Percentiles rank a stretch among this genome's conserved stretches.
Evolutionary conservation across 2,113 vertebrate species (phyloP).

Genomic region (Arizona elegans): DNA sequence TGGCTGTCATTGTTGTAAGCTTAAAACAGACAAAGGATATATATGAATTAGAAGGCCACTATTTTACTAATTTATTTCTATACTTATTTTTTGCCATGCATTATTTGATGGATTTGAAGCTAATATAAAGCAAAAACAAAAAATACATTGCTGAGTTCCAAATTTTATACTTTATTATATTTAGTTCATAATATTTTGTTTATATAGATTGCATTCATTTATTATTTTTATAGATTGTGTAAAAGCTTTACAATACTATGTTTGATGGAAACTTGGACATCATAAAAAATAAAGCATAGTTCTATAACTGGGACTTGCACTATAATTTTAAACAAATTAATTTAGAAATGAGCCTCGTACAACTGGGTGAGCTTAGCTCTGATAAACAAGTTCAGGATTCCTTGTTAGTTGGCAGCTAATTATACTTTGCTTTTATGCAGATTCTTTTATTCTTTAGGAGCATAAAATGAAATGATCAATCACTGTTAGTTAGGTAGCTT

Average conservation of each 20-base stretch:
- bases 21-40: background rate
- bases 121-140: background rate
- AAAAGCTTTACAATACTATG: background rate
- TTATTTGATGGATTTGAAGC: background rate
- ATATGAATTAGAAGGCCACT: background rate
- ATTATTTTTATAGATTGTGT: background rate
- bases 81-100: background rate
- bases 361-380: background rate
- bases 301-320: background rate
- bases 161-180: background rate
- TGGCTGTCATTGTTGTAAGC: background rate
- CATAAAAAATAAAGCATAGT: background rate
- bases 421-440: background rate
- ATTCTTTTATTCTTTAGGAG: background rate
- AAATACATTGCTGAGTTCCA: background rate
- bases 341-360: background rate
- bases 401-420: background rate
- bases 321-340: background rate
- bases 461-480: background rate
- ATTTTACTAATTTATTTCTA: background rate
- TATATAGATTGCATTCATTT: background rate
- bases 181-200: background rate
- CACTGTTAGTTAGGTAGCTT: background rate
- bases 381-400: background rate
- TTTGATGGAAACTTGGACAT: background rate